Evolutionary conservation across 2,113 vertebrate species (phyloP).

Genomic region (Montifringilla adamsi): DNA sequence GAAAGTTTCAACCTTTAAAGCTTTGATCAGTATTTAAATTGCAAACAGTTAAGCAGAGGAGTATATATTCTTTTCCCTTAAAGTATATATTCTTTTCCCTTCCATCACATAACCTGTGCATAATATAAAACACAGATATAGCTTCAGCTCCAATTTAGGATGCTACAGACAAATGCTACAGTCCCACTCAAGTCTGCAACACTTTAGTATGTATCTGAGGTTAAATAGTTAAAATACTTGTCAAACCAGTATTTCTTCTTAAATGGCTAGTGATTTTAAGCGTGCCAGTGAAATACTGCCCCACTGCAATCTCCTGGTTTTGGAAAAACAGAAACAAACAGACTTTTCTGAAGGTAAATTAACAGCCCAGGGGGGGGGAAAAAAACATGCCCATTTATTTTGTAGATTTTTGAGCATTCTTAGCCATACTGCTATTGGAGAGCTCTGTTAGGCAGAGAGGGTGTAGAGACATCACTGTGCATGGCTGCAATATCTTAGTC

Average conservation of each 20-base stretch:
- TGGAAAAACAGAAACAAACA: not conserved
- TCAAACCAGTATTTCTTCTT: not conserved
- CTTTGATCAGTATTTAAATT: not conserved
- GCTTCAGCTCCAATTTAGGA: not conserved
- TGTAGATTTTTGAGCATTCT: not conserved
- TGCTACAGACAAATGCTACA: not conserved
- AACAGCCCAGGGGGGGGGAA: not conserved
- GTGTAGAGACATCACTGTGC: not conserved
- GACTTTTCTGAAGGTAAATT: not conserved
- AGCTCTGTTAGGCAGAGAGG: not conserved
- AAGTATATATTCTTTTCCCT: not conserved
- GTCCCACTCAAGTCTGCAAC: not conserved
- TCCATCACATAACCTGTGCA: not conserved
- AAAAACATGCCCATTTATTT: not conserved
- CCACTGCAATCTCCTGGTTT: not conserved
- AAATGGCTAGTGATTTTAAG: not conserved
- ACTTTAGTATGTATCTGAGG: not conserved
- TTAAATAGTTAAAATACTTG: not conserved
- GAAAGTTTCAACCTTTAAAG: conserved; percentile 11
- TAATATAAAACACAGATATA: not conserved
- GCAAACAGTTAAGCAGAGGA: not conserved
- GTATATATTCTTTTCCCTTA: not conserved
- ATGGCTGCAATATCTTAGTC: not conserved
- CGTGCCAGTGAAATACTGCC: not conserved
- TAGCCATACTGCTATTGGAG: not conserved